Evolutionary conservation across 2,888 invertebrate genomes (phyloP).

Genomic region (Cataglyphis livida): DNA sequence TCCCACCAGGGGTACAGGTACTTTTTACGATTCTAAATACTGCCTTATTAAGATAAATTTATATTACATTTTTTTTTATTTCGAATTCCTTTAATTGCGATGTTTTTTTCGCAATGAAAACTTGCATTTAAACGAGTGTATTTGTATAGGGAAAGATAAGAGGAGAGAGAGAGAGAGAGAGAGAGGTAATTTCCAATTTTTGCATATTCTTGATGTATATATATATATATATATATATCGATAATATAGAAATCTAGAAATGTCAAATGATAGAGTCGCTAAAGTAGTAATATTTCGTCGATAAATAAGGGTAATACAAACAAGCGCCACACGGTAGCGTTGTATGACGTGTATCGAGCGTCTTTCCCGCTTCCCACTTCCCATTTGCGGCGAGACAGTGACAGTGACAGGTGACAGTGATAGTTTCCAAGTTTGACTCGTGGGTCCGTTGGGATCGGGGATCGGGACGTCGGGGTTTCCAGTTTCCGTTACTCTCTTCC

Average conservation of each 20-base stretch:
- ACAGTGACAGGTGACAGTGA: too few relatives aligned
- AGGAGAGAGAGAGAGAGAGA: not conserved
- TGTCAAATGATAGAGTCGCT: not conserved
- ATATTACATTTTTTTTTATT: too few relatives aligned
- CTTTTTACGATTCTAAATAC: too few relatives aligned
- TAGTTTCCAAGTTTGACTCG: not conserved
- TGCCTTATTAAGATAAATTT: too few relatives aligned
- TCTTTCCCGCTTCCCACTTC: not conserved
- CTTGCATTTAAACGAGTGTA: too few relatives aligned
- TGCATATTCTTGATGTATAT: too few relatives aligned
- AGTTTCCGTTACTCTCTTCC: constrained; percentile 52
- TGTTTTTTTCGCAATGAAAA: too few relatives aligned
- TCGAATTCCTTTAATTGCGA: too few relatives aligned
- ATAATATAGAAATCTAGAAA: not conserved
- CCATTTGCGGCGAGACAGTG: not conserved
- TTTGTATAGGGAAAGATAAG: not conserved
- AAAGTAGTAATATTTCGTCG: not conserved
- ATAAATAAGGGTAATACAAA: not conserved
- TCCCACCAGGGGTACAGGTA: constrained; percentile 92
- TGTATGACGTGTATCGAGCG: not conserved
- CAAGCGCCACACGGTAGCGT: not conserved
- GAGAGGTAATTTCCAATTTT: not conserved
- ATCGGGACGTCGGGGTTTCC: not conserved
- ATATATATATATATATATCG: too few relatives aligned
- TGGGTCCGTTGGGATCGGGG: not conserved